Base-by-base conservation (phyloP, 2,113 vertebrate species). In the Mustela nigripes region DNA sequence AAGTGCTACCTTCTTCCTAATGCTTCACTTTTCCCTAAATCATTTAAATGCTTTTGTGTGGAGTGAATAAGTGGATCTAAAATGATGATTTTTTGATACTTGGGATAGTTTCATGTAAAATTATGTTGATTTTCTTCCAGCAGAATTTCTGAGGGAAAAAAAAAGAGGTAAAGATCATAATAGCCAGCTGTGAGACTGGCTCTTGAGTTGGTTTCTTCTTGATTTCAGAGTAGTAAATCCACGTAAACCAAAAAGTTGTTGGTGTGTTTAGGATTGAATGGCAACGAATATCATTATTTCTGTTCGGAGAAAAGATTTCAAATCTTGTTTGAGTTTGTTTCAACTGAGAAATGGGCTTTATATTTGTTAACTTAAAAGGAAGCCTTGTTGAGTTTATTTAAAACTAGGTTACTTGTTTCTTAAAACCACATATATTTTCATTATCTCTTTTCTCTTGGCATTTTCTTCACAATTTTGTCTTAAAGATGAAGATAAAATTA, bases 11-110 rank as follows among this genome's bases (percentile, higher is more conserved):
- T 95, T 92, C n/a, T 89, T 93, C 63, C n/a, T 78, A 19, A 63
- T 11, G 16, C 28, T 80, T 91, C 86, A 71, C 33, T 93, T 93
- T 97, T 86, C 95, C 96, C 69, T 94, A 93, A 95, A 53, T 88
- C 50, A 91, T 50, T 74, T 76, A 62, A 93, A 58, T 76, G 73
- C 42, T 89, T 94, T 95, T 71, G 67, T 95, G 76, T 87, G 65
- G 45, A 86, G 65, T 73, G 81, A 96, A 93, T 79, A 31, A 93
- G 53, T 33, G n/a, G n/a, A 58, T 94, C 69, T 93, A 87, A 96
- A 97, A 63, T 62, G 71, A 96, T 81, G 19, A 53, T 73, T 86
- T 94, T 94, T 79, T n/a, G 45, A 76, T 92, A 78, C 19, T 82
- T 94, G 18, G 50, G 22, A 83, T 39, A 82, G 11, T 86, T 96